Conservation (phyloP, 2,113 vertebrate species). For the Hippocampus barbouri region DNA sequence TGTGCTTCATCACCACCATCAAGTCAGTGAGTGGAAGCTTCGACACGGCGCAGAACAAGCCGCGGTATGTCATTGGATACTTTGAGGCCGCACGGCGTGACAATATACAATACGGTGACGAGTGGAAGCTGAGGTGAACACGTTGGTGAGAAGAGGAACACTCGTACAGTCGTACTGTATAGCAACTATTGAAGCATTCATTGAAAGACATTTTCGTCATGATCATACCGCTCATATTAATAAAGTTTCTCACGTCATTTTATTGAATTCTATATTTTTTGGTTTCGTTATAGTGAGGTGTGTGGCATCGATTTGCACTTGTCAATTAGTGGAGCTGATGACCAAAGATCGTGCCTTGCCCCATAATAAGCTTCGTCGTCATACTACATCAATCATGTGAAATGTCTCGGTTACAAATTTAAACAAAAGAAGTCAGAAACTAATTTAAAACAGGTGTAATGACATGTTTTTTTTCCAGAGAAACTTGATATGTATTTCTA, state of each 20-base stretch:
- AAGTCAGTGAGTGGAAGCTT: slow-evolving; percentile 36
- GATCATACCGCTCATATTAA: too few species aligned
- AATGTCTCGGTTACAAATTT: slow-evolving; percentile 7
- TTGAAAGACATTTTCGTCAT: background rate
- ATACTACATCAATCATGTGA: background rate
- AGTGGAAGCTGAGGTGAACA: background rate
- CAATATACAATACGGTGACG: background rate
- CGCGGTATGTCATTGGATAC: slow-evolving; percentile 10
- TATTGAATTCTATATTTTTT: background rate
- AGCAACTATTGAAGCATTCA: background rate
- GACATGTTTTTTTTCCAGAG: too few species aligned
- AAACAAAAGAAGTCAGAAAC: background rate
- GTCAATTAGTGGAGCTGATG: background rate
- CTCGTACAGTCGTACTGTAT: background rate
- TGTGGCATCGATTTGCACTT: background rate
- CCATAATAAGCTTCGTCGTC: background rate
- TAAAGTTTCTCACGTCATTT: background rate
- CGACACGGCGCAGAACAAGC: slow-evolving; percentile 25
- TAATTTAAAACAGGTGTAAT: background rate
- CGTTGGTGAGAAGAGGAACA: background rate
- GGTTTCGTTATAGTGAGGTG: background rate
- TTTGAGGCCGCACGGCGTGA: slow-evolving; percentile 2
- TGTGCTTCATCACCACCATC: slow-evolving; percentile 17
- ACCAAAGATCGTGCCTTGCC: background rate
- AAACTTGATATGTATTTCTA: background rate